A percentile compares a stretch with the other conserved stretches of the same genome.
phyloP scores from a whole-genome alignment of 2,113 vertebrate genomes.

The Phaethon lepturus region DNA sequence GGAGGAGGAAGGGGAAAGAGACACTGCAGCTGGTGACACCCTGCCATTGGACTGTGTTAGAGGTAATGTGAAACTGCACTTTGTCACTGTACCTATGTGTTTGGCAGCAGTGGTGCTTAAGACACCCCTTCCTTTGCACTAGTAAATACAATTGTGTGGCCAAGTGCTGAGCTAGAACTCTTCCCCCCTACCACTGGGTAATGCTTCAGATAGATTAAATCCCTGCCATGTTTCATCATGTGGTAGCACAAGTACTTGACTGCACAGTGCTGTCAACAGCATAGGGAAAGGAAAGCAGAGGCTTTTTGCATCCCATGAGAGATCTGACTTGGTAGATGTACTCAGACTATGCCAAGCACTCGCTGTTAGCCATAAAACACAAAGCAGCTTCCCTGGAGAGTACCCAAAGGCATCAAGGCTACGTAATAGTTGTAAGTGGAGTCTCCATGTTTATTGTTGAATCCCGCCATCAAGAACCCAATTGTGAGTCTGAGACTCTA shows the following conservation, averaged over 20 bases:
- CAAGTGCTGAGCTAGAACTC: accelerated
- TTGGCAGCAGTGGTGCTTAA: background rate
- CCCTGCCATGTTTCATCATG: background rate
- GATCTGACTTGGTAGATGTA: background rate
- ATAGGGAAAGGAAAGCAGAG: background rate
- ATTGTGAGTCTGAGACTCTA: background rate
- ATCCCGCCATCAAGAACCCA: background rate
- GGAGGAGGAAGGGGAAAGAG: background rate
- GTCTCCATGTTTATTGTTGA: background rate
- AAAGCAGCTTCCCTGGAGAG: background rate
- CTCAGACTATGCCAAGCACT: background rate
- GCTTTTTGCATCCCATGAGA: background rate
- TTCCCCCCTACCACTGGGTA: background rate
- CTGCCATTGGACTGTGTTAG: background rate
- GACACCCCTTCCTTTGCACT: background rate
- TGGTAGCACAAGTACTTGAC: background rate
- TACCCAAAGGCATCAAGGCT: background rate
- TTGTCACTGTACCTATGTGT: accelerated
- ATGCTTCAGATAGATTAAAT: background rate
- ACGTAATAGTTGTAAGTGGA: background rate
- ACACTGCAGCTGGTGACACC: background rate
- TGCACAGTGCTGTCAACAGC: background rate
- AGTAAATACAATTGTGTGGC: background rate
- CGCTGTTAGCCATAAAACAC: background rate
- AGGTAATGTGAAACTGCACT: background rate